phyloP scores from a whole-genome alignment of 2,113 vertebrate genomes.

The Chaenogobius annularis region DNA sequence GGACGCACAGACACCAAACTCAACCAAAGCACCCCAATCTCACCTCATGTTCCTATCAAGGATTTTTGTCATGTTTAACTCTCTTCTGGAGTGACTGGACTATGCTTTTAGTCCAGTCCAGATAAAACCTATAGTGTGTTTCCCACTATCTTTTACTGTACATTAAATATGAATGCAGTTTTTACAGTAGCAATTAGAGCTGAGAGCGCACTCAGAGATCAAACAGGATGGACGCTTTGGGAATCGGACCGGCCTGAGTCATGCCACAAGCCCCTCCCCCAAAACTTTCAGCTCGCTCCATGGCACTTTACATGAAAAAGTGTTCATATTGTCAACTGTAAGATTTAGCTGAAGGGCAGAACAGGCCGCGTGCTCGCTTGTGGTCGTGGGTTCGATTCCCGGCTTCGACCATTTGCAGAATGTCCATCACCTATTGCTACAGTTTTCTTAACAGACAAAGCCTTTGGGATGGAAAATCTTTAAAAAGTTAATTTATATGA shows the following conservation, averaged over 20 bases:
- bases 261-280: constrained; percentile 18
- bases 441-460: no score
- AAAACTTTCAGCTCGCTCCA: not conserved
- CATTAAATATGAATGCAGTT: constrained; percentile 78
- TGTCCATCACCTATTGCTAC: no score
- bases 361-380: no score
- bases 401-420: no score
- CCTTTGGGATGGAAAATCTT: no score
- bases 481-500: no score
- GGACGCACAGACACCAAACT: constrained; percentile 50
- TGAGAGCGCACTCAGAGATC: constrained; percentile 67
- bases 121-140: constrained; percentile 33
- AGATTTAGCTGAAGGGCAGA: no score
- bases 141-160: constrained; percentile 77
- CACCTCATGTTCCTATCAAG: constrained; percentile 40
- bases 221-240: constrained; percentile 53
- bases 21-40: constrained; percentile 47
- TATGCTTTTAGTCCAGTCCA: constrained; percentile 46
- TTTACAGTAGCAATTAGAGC: constrained; percentile 76
- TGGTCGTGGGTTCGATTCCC: no score
- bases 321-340: not conserved
- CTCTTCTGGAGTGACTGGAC: constrained; percentile 39
- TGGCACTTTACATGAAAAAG: constrained; percentile 37
- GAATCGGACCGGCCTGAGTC: constrained; percentile 53
- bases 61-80: constrained; percentile 47